Percentiles rank a stretch among this genome's conserved stretches.
These are phyloP conservation scores for Cairina moschata DNA, from an alignment of 2,113 vertebrate species.

Conservation along the genomic window DNA sequence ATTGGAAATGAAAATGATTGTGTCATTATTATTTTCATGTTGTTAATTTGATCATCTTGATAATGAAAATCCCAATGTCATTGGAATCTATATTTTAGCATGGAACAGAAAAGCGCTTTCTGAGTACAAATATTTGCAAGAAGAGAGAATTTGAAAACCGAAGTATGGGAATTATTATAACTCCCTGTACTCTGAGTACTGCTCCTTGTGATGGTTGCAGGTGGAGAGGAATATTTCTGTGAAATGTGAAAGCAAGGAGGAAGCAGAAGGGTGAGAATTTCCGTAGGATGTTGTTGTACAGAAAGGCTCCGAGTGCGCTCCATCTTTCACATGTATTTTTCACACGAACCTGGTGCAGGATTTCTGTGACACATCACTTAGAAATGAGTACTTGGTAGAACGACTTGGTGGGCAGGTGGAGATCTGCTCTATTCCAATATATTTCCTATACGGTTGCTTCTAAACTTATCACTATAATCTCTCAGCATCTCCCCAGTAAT, in stretches of 20 bases:
- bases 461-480: conserved; percentile 52
- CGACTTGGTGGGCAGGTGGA: conserved; percentile 53
- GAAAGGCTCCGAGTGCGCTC: neutral
- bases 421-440: conserved; percentile 55
- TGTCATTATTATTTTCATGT: conserved; percentile 13
- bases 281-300: conserved; percentile 30
- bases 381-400: conserved; percentile 9
- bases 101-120: neutral
- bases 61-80: conserved; percentile 25
- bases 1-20: conserved; percentile 3
- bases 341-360: conserved; percentile 2
- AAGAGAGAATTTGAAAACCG: neutral
- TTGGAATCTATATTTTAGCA: neutral
- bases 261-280: conserved; percentile 57
- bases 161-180: neutral
- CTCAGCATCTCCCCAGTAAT: conserved; percentile 28
- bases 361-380: conserved; percentile 43
- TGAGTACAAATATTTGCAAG: neutral
- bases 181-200: neutral
- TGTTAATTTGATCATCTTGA: conserved; percentile 23
- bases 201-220: neutral
- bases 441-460: conserved; percentile 37
- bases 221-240: neutral
- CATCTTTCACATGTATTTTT: neutral
- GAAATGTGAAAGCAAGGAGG: neutral